Evolutionary conservation across 1,140 invertebrate genomes (phyloP), one percentile per base, ranked within the genome.

Genomic region (Hestina assimilis): DNA sequence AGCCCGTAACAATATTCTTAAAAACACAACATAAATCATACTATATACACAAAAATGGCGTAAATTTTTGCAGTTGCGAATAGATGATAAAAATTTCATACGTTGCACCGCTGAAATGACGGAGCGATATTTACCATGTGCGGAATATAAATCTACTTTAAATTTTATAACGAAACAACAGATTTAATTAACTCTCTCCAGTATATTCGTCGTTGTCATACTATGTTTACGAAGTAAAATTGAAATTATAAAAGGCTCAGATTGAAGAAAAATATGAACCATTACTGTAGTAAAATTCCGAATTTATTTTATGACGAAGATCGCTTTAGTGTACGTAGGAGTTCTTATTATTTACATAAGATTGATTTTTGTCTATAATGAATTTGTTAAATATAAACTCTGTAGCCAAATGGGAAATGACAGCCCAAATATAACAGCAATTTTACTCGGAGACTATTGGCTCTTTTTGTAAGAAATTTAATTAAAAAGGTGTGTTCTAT

Each of bases 111-210:
- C 12, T 26, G 41, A 51, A 23, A 21, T 47, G 24, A 11, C 28
- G 33, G 19, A 15, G 24, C 21, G 43, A 21, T 40, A 33, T 55
- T 55, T 55, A 31, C 33, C 38, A 28, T 21, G 40, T 38, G 42
- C 12, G 33, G 23, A 55, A 47, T 26, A 33, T 33, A 59, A 59
- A 57, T 41, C 54, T 54, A 58, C 50, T 69, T 60, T 63, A 57
- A 57, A 69, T 63, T 63, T 63, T 61, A 63, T 67, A 70, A 64
- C 62, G 54, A 63, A 41, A 54, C 46, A 53, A 64, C 55, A 52
- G 52, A 55, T 55, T 55, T 33, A 55, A 55, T 55, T 55, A 55
- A 55, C 33, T 47, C 31, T 26, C 33, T 26, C 20, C 29, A 8
- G 31, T 55, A 45, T 55, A 35, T 35, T 21, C 35, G 11, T 42